Conservation (phyloP, 2,113 vertebrate genomes). For the Monarcha castaneiventris region DNA sequence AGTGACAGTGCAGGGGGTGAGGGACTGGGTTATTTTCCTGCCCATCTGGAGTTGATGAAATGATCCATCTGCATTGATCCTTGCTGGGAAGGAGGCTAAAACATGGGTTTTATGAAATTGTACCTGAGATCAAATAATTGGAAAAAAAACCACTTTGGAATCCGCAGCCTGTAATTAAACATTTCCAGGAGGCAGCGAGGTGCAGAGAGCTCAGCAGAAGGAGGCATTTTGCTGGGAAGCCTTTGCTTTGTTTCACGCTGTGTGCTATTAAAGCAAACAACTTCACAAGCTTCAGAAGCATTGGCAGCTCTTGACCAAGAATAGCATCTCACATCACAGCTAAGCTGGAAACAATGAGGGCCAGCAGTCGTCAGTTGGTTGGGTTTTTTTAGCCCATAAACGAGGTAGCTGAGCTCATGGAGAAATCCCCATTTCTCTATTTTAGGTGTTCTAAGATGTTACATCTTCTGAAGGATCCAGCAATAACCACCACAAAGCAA, state of each 20-base stretch:
- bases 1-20: not conserved
- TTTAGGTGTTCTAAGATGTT: not conserved
- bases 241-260: constrained; percentile 34
- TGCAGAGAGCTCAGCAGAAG: not conserved
- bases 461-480: not conserved
- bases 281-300: not conserved
- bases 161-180: not conserved
- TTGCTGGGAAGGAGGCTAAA: not conserved
- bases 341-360: not conserved
- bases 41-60: not conserved
- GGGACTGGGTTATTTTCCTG: not conserved
- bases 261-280: constrained; percentile 40
- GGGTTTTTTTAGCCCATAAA: not conserved
- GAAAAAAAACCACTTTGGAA: not conserved
- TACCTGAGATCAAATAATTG: not conserved
- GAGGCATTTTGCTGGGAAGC: not conserved
- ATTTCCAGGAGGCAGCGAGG: not conserved
- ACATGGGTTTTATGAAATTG: not conserved
- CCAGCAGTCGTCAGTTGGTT: not conserved
- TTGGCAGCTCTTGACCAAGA: constrained; percentile 8
- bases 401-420: not conserved
- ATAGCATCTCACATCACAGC: not conserved
- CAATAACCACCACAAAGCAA: not conserved
- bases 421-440: not conserved
- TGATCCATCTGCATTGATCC: not conserved